phyloP scores from a whole-genome alignment of 2,113 vertebrate genomes.

The Condylura cristata region DNA sequence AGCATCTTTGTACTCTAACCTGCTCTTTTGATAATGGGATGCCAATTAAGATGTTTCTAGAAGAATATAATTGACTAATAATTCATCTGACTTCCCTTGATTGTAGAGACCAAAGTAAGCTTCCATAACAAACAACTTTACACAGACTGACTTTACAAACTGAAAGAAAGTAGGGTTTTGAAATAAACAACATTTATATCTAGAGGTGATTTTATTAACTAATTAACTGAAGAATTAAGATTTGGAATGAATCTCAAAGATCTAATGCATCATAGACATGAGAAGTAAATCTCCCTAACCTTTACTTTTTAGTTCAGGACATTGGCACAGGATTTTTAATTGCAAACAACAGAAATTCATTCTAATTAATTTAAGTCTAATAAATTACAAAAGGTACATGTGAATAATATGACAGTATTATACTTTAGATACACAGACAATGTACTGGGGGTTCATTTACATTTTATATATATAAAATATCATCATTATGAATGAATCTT shows the following conservation, averaged over 20 bases:
- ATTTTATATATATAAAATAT: constrained; percentile 20
- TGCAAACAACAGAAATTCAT: background rate
- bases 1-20: background rate
- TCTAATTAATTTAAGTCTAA: background rate
- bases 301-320: background rate
- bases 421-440: background rate
- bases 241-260: background rate
- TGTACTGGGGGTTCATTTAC: background rate
- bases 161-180: background rate
- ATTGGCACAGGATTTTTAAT: background rate
- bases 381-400: background rate
- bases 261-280: background rate
- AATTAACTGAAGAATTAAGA: background rate
- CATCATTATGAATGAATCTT: constrained; percentile 40
- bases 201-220: background rate
- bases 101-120: background rate
- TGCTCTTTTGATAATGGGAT: background rate
- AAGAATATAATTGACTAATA: background rate
- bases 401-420: background rate
- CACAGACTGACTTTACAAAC: background rate
- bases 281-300: background rate
- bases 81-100: background rate
- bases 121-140: background rate
- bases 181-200: background rate
- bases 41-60: background rate